Conservation (phyloP, 2,888 invertebrate species). For the Luffia ferchaultella region DNA sequence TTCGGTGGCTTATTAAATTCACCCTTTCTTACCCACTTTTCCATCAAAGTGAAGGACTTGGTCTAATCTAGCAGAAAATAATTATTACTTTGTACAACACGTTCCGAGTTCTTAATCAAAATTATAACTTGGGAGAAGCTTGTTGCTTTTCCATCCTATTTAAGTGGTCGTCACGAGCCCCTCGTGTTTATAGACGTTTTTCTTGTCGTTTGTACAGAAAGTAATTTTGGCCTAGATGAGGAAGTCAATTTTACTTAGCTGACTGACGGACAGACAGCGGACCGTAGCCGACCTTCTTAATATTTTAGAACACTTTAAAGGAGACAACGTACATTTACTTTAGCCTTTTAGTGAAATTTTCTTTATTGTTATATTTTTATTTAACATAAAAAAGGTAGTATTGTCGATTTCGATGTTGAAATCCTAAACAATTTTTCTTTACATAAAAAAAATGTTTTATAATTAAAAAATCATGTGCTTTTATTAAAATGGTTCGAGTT, state of each 20-base stretch:
- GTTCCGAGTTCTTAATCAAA: constrained; percentile 43
- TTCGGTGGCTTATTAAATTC: constrained; percentile 19
- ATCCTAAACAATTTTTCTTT: too few relatives aligned
- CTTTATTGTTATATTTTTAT: too few relatives aligned
- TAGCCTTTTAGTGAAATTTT: too few relatives aligned
- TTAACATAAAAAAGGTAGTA: too few relatives aligned
- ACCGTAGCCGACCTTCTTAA: too few relatives aligned
- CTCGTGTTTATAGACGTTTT: constrained; percentile 13
- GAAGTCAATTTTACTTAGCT: neutral
- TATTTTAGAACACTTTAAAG: too few relatives aligned
- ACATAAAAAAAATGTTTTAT: too few relatives aligned
- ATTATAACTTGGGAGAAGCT: constrained; percentile 39
- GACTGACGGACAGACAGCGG: neutral
- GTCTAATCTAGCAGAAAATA: constrained; percentile 18
- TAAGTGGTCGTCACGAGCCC: constrained; percentile 26
- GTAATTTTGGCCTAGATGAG: neutral
- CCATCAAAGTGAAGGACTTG: constrained; percentile 3
- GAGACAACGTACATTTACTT: too few relatives aligned
- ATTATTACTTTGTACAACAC: constrained; percentile 28
- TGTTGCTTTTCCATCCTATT: constrained; percentile 52
- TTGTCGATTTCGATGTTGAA: too few relatives aligned
- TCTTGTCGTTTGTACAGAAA: constrained; percentile 2
- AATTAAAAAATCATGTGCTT: too few relatives aligned
- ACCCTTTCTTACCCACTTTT: constrained; percentile 8
- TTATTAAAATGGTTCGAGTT: too few relatives aligned